phyloP scores from a whole-genome alignment of 2,888 invertebrate genomes.

The Oscheius sp. region DNA sequence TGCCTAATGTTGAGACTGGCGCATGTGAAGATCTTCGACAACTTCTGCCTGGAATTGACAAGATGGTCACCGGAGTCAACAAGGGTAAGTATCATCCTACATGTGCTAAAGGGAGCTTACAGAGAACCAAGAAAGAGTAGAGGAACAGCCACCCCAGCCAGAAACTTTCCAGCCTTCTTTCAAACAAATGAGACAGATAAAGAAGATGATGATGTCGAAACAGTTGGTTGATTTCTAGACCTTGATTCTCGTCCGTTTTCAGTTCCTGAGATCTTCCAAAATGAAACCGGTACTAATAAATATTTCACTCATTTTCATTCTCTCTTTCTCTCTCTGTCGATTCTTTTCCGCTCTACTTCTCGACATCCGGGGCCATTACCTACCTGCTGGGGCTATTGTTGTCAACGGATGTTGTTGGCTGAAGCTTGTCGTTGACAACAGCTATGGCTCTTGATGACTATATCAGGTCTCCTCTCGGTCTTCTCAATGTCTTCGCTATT shows the following conservation, averaged over 20 bases:
- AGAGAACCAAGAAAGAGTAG: not conserved
- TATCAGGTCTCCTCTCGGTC: slow-evolving; percentile 12
- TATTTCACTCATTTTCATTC: not conserved
- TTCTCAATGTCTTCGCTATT: slow-evolving; percentile 11
- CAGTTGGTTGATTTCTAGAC: not conserved
- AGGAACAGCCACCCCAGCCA: not conserved
- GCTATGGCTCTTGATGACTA: slow-evolving; percentile 8
- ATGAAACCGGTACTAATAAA: slow-evolving; percentile 24
- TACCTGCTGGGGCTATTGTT: not conserved
- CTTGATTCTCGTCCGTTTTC: not conserved
- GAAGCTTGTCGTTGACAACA: not conserved
- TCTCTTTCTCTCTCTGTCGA: not conserved
- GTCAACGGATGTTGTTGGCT: slow-evolving; percentile 3
- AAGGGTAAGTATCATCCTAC: not conserved
- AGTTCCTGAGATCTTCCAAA: slow-evolving; percentile 15
- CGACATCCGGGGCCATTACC: slow-evolving; percentile 23
- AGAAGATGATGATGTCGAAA: slow-evolving; percentile 7
- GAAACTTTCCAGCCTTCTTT: too few relatives aligned
- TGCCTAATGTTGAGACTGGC: slow-evolving; percentile 40
- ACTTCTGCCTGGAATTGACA: slow-evolving; percentile 42
- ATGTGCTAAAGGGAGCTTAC: not conserved
- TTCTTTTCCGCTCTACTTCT: slow-evolving; percentile 11
- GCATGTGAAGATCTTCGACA: slow-evolving; percentile 40
- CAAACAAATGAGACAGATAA: slow-evolving; percentile 9
- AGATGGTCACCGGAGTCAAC: slow-evolving; percentile 24